phyloP scores from a whole-genome alignment of 2,797 vertebrate genomes.

The Carapus acus region DNA sequence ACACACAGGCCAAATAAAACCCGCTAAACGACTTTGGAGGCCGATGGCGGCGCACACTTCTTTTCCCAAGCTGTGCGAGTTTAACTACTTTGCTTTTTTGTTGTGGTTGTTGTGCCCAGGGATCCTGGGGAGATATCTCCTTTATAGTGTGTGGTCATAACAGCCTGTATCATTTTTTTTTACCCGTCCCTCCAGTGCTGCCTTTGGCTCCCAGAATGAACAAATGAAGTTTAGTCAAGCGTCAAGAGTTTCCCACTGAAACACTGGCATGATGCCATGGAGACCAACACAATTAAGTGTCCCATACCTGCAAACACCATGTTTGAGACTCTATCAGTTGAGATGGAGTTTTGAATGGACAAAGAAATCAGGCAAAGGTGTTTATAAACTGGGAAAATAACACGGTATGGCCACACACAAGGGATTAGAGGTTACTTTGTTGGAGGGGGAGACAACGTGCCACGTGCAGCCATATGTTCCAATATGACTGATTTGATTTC shows the following conservation, averaged over 20 bases:
- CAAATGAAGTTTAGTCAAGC: background rate
- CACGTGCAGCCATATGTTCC: background rate
- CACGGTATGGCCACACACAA: too few relatives aligned
- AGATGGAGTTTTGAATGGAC: too few relatives aligned
- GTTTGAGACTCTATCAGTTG: too few relatives aligned
- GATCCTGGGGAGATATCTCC: background rate
- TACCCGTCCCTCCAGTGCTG: background rate
- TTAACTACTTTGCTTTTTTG: constrained; percentile 11
- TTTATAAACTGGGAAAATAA: too few relatives aligned
- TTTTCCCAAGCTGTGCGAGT: constrained; percentile 12
- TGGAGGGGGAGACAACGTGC: too few relatives aligned
- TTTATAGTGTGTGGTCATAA: constrained; percentile 18
- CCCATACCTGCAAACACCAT: too few relatives aligned
- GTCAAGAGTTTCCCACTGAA: too few relatives aligned
- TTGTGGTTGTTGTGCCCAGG: background rate
- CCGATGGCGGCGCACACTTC: constrained; percentile 9
- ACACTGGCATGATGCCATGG: too few relatives aligned
- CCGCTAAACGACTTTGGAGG: constrained; percentile 13
- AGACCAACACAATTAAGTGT: too few relatives aligned
- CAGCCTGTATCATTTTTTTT: constrained; percentile 7
- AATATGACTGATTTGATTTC: constrained; percentile 15
- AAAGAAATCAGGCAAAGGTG: too few relatives aligned
- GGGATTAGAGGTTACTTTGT: too few relatives aligned
- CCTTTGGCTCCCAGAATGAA: constrained; percentile 2
- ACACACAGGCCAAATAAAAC: constrained; percentile 10